Evolutionary conservation across 2,113 vertebrate genomes (phyloP).

Genomic region (Myiozetetes cayanensis): DNA sequence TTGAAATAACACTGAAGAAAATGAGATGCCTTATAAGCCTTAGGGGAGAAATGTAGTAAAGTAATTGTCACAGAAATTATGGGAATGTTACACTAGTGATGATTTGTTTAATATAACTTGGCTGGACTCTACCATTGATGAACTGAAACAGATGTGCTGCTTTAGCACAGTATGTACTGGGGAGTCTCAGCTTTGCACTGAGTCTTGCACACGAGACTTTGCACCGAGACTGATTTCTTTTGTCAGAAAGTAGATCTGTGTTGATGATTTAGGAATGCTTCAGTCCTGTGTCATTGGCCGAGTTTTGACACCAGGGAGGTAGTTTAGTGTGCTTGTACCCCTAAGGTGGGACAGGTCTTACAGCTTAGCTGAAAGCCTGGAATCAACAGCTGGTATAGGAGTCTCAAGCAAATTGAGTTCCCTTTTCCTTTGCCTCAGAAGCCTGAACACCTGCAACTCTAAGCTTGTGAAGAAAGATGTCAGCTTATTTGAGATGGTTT

Average conservation of each 20-base stretch:
- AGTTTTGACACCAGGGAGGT: not conserved
- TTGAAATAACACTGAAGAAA: constrained; percentile 59
- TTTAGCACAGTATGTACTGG: not conserved
- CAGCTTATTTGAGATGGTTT: not conserved
- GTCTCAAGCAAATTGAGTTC: not conserved
- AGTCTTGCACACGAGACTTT: not conserved
- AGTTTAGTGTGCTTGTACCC: not conserved
- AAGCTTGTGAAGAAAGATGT: not conserved
- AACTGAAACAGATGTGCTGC: constrained; percentile 61
- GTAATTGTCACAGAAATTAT: constrained; percentile 64
- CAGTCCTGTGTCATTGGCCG: not conserved
- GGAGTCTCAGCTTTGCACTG: not conserved
- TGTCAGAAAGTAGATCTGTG: not conserved
- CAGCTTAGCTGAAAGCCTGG: not conserved
- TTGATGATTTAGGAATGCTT: not conserved
- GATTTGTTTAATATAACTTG: constrained; percentile 62
- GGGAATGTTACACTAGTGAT: constrained; percentile 60
- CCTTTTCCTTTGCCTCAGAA: not conserved
- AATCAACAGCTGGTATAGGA: not conserved
- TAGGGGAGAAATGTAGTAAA: constrained; percentile 53
- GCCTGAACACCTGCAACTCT: not conserved
- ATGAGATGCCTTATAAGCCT: constrained; percentile 51
- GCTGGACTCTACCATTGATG: constrained; percentile 36
- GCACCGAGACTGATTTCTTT: not conserved
- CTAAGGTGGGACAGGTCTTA: not conserved